Conservation (phyloP, 2,113 vertebrate genomes). For the Genyomyrus donnyi region DNA sequence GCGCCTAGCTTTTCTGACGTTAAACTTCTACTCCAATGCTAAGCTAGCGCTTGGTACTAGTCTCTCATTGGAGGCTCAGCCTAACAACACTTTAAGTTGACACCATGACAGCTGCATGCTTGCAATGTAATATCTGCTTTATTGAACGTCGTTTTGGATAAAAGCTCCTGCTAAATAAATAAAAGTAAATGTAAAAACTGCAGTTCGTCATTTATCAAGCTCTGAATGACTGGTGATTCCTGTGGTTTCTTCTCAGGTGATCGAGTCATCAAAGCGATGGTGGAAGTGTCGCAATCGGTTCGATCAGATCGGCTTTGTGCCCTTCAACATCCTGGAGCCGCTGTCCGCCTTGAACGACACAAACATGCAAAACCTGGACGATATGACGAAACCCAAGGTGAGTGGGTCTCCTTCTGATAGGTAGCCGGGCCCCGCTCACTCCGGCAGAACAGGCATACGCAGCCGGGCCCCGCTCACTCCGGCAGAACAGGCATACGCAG, state of each 20-base stretch:
- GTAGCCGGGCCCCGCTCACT: neutral
- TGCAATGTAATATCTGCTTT: neutral
- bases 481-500: neutral
- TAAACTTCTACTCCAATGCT: neutral
- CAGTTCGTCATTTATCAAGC: neutral
- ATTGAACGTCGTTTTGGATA: neutral
- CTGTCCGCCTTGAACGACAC: slow-evolving; percentile 16
- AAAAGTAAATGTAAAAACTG: neutral
- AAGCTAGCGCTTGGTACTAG: neutral
- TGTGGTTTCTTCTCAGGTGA: slow-evolving; percentile 47
- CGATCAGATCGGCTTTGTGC: slow-evolving; percentile 65
- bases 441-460: neutral
- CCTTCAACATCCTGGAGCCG: slow-evolving; percentile 70
- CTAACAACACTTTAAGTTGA: neutral
- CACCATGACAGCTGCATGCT: neutral
- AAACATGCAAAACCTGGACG: slow-evolving; percentile 47
- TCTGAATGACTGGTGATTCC: neutral
- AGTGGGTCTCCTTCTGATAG: neutral
- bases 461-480: neutral
- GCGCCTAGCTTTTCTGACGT: neutral
- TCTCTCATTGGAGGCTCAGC: neutral
- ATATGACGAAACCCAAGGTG: slow-evolving; percentile 42
- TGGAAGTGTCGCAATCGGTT: slow-evolving; percentile 71
- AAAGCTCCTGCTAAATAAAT: neutral
- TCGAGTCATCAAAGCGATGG: slow-evolving; percentile 72